Evolutionary conservation across 2,113 vertebrate species (phyloP), one percentile per base, ranked within the genome.

Genomic region (Catharus bicknelli): DNA sequence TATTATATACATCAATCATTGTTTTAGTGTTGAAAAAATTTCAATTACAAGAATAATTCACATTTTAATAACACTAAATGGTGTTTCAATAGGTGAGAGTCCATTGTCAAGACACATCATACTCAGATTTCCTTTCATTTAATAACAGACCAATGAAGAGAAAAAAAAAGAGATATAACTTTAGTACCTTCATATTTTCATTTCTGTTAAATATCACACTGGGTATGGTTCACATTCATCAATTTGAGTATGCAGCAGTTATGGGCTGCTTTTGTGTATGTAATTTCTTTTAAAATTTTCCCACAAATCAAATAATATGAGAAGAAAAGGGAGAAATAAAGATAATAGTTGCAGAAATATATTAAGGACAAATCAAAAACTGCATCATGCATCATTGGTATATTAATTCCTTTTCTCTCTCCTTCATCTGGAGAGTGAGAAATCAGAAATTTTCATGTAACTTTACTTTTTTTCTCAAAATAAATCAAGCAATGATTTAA

Each of bases 181-280:
- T 93, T 93, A 96, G 63, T 74, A 62, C 58, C 78, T 63, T 87
- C 84, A 53, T 94, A 92, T 94, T 90, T 96, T 94, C 63, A 87
- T 90, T 96, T 94, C 84, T 93, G 81, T 87, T 96, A 94, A 96
- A 94, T 92, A 95, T 96, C 87, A 90, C 63, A 66, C 62, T 45
- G 74, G 88, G 30, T 85, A 74, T 63, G 51, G 67, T 83, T 77
- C 82, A 53, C 84, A 94, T 95, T 85, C 87, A 87, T 94, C 93
- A 95, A 63, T 67, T 87, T 83, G 78, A 95, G 26, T 80, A 63
- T 29, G 38, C 63, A 87, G 77, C 74, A 63, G 70, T 91, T 96
- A 92, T 34, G 22, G 51, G 51, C 75, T 76, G 67, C 42, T 89
- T 92, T 87, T 90, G 55, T 92, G 69, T 94, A 83, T 78, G 48